Percentiles rank a stretch among this genome's conserved stretches.
Evolutionary conservation across 2,113 vertebrate genomes (phyloP).

Genomic region (Chamaea fasciata): DNA sequence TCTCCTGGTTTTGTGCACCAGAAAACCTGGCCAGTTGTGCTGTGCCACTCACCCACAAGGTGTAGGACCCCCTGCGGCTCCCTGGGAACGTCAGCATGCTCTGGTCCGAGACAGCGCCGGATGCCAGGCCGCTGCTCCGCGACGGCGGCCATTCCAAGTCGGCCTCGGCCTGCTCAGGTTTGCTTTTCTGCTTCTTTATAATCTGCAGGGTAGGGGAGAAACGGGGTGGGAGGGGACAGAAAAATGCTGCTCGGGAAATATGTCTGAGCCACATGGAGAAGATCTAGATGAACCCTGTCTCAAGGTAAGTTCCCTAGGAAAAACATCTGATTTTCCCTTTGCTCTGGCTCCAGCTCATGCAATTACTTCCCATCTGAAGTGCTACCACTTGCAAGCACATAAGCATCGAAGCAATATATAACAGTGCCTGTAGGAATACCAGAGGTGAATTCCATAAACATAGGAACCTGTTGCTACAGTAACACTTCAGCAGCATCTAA

Average conservation of each 20-base stretch:
- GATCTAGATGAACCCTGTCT: not conserved
- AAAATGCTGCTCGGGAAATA: not conserved
- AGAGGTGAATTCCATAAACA: not conserved
- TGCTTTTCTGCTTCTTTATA: conserved; percentile 86
- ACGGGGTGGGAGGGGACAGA: not conserved
- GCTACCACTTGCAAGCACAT: not conserved
- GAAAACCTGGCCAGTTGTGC: fast-evolving
- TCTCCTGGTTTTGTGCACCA: not conserved
- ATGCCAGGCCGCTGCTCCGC: conserved; percentile 61
- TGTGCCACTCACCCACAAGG: conserved; percentile 82
- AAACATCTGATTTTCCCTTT: not conserved
- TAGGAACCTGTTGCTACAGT: not conserved
- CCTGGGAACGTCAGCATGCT: conserved; percentile 56
- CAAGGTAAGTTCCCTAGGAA: not conserved
- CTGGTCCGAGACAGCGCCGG: conserved; percentile 60
- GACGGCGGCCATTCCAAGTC: conserved; percentile 78
- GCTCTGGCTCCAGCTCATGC: not conserved
- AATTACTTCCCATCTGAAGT: not conserved
- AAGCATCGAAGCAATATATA: not conserved
- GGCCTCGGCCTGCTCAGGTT: conserved; percentile 76
- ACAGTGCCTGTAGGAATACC: not conserved
- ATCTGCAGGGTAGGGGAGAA: conserved; percentile 70
- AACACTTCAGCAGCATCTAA: not conserved
- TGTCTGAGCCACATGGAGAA: not conserved
- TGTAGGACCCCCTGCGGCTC: conserved; percentile 63